A percentile compares a stretch with the other conserved stretches of the same genome.
phyloP scores from a whole-genome alignment of 2,113 vertebrate genomes.

The Embiotoca jacksoni region DNA sequence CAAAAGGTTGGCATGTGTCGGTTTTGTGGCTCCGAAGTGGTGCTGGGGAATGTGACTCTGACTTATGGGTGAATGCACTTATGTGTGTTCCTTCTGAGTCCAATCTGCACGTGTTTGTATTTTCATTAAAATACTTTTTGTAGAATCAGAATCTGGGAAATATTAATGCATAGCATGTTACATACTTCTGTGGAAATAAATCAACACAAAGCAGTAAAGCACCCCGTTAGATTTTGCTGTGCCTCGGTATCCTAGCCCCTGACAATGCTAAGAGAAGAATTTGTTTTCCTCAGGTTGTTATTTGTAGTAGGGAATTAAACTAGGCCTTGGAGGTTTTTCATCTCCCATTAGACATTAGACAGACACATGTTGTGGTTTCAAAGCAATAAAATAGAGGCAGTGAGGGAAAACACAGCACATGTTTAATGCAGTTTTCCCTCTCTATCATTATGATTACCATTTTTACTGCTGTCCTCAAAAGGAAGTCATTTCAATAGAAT shows the following conservation, averaged over 20 bases:
- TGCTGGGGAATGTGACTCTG: constrained; percentile 7
- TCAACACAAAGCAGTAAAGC: background rate
- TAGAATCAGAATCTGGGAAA: background rate
- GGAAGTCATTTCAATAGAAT: background rate
- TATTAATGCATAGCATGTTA: constrained; percentile 6
- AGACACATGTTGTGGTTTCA: constrained; percentile 19
- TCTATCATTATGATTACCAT: constrained; percentile 1
- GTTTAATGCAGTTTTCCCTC: background rate
- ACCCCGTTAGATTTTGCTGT: background rate
- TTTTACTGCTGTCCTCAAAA: constrained; percentile 13
- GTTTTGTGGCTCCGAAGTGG: constrained; percentile 11
- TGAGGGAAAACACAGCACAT: background rate
- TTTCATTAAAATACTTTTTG: background rate
- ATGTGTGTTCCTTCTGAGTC: constrained; percentile 14
- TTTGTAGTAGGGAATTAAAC: constrained; percentile 31
- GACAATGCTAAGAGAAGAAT: background rate
- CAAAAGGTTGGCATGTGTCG: constrained; percentile 17
- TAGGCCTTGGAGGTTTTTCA: constrained; percentile 14
- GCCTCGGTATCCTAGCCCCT: background rate
- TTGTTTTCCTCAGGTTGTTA: constrained; percentile 24
- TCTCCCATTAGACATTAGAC: constrained; percentile 13
- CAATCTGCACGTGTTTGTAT: background rate
- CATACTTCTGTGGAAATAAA: constrained; percentile 21
- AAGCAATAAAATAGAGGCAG: background rate
- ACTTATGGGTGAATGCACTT: constrained; percentile 25